Base-by-base conservation (phyloP, 2,113 vertebrate species). In the Xiphorhynchus elegans region DNA sequence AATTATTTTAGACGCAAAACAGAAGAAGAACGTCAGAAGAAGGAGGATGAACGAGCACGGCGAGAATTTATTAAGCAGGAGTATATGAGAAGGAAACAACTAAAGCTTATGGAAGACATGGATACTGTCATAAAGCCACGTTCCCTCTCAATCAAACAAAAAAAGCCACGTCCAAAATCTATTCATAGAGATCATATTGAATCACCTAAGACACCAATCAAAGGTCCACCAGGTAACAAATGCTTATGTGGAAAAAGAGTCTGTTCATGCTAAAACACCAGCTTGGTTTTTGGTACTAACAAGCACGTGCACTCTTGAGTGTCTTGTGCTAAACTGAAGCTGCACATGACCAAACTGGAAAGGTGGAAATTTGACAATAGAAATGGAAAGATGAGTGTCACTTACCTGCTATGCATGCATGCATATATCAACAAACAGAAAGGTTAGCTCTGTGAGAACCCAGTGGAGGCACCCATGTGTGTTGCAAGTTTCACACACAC, bases 71-170 rank as follows among this genome's bases (percentile, higher is more conserved):
- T 99, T 97, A 99, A 99, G 95, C 99, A 99, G 96, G 99, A 99
- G 68, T 99, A 99, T 81, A 98, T 99, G 97, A 98, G 99, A 79
- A 98, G 99, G 89, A 99, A 99, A 97, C 99, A 99, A 89, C 97
- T 99, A 13, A 99, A 99, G 89, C 98, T 99, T 19, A 99, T 99
- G 99, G 98, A 99, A 94, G 99, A 99, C 87, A 99, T 99, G 99
- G 99, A 99, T 90, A 98, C 97, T 9, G 96, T 99, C 63, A 98
- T 99, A 75, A 99, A 99, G 84, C 98, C 98, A 23, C 98, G 99
- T 13, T 97, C 98, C 10, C 95, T 98, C 12, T 96, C 95, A 24
- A 93, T 97, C 91, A 99, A 98, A 93, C 98, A 98, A 78, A 99
- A 98, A 94, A 99, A 99, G 63, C 98, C 98, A 63, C 98, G 99